Percentiles rank a stretch among this genome's conserved stretches.
These are phyloP conservation scores for Rhineura floridana DNA, from an alignment of 2,113 vertebrate genomes.

Conservation along the genomic window DNA sequence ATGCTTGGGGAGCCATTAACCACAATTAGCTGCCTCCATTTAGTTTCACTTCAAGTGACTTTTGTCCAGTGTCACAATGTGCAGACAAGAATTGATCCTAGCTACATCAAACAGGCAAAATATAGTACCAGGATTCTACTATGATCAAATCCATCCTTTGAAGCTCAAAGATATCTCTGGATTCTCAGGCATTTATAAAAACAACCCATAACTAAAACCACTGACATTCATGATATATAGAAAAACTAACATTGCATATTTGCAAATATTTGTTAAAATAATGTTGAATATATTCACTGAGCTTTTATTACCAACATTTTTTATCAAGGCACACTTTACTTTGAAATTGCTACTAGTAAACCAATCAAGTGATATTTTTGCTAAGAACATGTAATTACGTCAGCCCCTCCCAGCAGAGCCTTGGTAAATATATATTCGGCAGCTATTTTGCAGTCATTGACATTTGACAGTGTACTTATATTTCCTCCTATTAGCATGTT, in stretches of 20 bases:
- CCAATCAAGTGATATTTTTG: slow-evolving; percentile 53
- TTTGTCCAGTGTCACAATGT: background rate
- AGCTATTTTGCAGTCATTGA: slow-evolving; percentile 68
- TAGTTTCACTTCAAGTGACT: background rate
- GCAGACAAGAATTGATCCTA: background rate
- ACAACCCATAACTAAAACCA: background rate
- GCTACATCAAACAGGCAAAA: background rate
- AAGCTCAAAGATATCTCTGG: background rate
- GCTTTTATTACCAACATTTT: slow-evolving; percentile 26
- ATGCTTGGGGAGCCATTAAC: background rate
- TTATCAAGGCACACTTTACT: slow-evolving; percentile 36
- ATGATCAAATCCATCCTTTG: background rate
- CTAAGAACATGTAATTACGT: slow-evolving; percentile 56
- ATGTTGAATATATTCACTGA: background rate
- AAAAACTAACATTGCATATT: background rate
- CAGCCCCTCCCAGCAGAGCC: slow-evolving; percentile 50
- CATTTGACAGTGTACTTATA: slow-evolving; percentile 69
- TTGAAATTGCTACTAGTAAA: slow-evolving; percentile 43
- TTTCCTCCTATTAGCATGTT: slow-evolving; percentile 67
- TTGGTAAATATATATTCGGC: slow-evolving; percentile 70
- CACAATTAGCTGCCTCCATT: background rate
- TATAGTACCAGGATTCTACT: background rate
- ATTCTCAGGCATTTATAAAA: background rate
- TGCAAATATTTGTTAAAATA: background rate
- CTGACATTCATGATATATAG: background rate